A percentile compares a stretch with the other conserved stretches of the same genome.
These are phyloP conservation scores for Bombus waltoni DNA, from an alignment of 1,140 invertebrate species.

Conservation along the genomic window DNA sequence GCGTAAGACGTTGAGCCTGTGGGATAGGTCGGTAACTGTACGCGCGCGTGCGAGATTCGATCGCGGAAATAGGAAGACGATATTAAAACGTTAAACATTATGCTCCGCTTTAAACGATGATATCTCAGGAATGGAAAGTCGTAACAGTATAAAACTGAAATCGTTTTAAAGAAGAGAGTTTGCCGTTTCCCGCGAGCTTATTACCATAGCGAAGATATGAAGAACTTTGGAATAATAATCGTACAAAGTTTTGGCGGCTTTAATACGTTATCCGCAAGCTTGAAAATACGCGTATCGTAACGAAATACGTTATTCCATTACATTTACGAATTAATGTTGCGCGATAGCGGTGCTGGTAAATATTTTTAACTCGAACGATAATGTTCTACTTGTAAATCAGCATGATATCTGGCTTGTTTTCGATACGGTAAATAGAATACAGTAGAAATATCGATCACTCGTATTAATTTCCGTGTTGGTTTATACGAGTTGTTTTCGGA, in stretches of 20 bases:
- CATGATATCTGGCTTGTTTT: too few species aligned
- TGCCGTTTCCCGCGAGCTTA: slow-evolving; percentile 1
- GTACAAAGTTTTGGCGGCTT: neutral
- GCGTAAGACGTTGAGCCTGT: neutral
- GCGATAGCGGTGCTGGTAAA: too few species aligned
- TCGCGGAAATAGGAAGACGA: neutral
- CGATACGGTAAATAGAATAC: too few species aligned
- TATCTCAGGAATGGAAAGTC: slow-evolving; percentile 25
- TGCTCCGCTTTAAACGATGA: neutral
- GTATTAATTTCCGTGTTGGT: too few species aligned
- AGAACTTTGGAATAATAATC: slow-evolving; percentile 5
- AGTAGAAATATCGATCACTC: too few species aligned
- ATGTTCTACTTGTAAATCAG: too few species aligned
- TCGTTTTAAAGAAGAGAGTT: neutral
- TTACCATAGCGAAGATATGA: neutral
- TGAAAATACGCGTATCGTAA: neutral
- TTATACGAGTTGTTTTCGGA: too few species aligned
- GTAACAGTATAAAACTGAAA: slow-evolving; percentile 11
- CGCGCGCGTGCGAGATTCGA: neutral
- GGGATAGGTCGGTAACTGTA: neutral
- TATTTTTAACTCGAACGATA: too few species aligned
- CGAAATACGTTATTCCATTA: neutral
- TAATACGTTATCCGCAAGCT: neutral
- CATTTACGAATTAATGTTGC: too few species aligned
- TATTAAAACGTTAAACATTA: slow-evolving; percentile 20